Evolutionary conservation across 2,888 invertebrate species (phyloP), one percentile per base, ranked within the genome.

Genomic region (Seira sanloemensis): DNA sequence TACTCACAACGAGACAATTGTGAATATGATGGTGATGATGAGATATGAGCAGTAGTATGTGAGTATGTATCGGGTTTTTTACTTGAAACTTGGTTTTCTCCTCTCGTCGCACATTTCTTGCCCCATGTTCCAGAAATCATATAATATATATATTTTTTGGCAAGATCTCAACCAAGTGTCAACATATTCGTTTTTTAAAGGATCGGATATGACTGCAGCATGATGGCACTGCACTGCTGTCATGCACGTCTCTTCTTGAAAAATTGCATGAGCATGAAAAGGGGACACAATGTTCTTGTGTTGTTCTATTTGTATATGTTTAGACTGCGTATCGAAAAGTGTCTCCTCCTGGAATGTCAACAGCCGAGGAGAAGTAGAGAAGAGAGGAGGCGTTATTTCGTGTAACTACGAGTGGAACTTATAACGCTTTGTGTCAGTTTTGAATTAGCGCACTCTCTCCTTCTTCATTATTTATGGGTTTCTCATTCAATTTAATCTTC

Each of bases 401-500:
- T 73, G 54, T 54, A 67, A 71, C 46, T 26, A 65, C n/a, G n/a
- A n/a, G n/a, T n/a, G n/a, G n/a, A n/a, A n/a, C n/a, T n/a, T n/a
- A n/a, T n/a, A n/a, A n/a, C n/a, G n/a, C n/a, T n/a, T n/a, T n/a
- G n/a, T n/a, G n/a, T n/a, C n/a, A n/a, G n/a, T n/a, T n/a, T n/a
- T n/a, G n/a, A n/a, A n/a, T n/a, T n/a, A n/a, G n/a, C n/a, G n/a
- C n/a, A n/a, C n/a, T 50, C 77, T 54, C 66, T 68, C 26, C 72
- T 25, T 24, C 58, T 21, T 37, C 24, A 26, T 37, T 26, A 71
- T 78, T 69, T 78, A 69, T 78, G 69, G 27, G 5, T 9, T n/a
- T 26, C 46, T 18, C 25, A 78, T 78, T 78, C 79, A 67, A 79
- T 79, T 79, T 79, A 79, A 79, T 79, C 79, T 79, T 73, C 66